Base-by-base conservation (phyloP, 2,113 vertebrate genomes). In the Sebastes schlegelii region DNA sequence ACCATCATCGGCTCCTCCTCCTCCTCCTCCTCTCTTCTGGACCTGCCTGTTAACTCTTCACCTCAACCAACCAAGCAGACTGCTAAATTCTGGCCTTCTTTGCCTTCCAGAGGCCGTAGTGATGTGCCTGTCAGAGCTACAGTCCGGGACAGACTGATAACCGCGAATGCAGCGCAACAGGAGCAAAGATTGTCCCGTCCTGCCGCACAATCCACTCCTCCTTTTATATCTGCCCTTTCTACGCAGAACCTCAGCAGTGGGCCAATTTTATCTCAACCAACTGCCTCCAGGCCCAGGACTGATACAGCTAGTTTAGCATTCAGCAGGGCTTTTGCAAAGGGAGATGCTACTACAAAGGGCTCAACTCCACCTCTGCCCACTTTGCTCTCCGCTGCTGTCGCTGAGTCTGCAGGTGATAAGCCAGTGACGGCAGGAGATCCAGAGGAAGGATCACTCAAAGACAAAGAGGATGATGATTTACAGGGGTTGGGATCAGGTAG, bases 111-210 rank as follows among this genome's bases (percentile, higher is more conserved):
- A 67, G 88, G 92, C 6, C 92, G 87, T 16, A 93, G 79, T 3
- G 93, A 92, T 79, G 91, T 92, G 54, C 90, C 94, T 10, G 40
- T 92, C 85, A 92, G 84, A 89, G 68, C 64, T n/a, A 84, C 84
- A 48, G 16, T n/a, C 14, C 52, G 2, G 65, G 83, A 87, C 5
- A 74, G 74, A 62, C 70, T 75, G 55, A 74, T 85, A 61, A 84
- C 79, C 40, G 51, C 10, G 2, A 82, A 85, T 62, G 7, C 86
- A 42, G 65, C 82, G 42, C 81, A 70, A 4, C 86, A 79, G 42
- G 77, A 51, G 9, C 74, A 77, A 64, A 85, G 66, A 74, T 9
- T 60, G 10, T 21, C 66, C 49, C 77, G 2, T 65, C 86, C 81
- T 7, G 81, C 80, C 2, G 48, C 80, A 52, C 82, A 88, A 48